phyloP scores from a whole-genome alignment of 2,797 vertebrate genomes.

The Allochrocebus solatus region DNA sequence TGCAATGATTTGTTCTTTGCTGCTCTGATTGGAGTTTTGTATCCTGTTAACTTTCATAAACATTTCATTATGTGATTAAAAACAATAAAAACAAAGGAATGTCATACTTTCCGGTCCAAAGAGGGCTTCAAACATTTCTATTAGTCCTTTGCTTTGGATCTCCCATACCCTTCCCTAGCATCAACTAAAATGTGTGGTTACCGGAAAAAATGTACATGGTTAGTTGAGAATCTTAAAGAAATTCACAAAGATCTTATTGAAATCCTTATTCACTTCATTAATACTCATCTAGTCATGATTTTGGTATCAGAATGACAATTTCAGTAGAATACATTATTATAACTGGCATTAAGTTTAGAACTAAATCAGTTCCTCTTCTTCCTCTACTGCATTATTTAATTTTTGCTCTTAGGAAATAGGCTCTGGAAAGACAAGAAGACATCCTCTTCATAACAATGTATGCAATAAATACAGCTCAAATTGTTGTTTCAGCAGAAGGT shows the following conservation, averaged over 20 bases:
- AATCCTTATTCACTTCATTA: conserved; percentile 22
- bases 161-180: not conserved
- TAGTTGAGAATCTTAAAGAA: not conserved
- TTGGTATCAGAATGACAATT: not conserved
- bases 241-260: conserved; percentile 13
- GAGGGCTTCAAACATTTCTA: not conserved
- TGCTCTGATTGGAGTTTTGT: not conserved
- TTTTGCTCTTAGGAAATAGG: conserved; percentile 48
- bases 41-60: conserved; percentile 3
- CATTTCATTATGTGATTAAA: not conserved
- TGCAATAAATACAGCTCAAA: not conserved
- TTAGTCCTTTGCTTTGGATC: not conserved
- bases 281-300: not conserved
- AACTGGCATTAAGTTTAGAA: not conserved
- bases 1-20: not conserved
- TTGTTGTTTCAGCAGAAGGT: not conserved
- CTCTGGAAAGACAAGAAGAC: conserved; percentile 1
- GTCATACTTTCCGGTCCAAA: conserved; percentile 8
- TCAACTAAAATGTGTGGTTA: not conserved
- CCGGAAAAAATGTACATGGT: not conserved
- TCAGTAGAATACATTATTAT: not conserved
- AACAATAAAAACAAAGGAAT: not conserved
- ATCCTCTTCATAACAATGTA: not conserved
- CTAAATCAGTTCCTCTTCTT: not conserved
- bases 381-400: not conserved